Conservation (phyloP, 2,888 invertebrate genomes). For the Chrysolina americana region DNA sequence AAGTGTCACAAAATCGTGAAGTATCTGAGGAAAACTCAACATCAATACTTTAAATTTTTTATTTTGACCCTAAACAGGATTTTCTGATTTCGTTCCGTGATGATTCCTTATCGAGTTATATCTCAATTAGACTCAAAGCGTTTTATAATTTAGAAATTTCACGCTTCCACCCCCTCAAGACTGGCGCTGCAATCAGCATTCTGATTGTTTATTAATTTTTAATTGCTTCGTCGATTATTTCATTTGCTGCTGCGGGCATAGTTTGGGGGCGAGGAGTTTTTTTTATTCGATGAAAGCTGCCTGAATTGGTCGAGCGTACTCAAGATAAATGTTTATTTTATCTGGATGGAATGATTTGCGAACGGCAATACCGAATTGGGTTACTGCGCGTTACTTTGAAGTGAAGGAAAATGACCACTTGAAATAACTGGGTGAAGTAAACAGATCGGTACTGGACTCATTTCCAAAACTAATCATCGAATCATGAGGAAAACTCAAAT, state of each 20-base stretch:
- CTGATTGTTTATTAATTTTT: slow-evolving; percentile 16
- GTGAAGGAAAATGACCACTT: too few relatives aligned
- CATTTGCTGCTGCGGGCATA: not conserved
- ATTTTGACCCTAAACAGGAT: too few relatives aligned
- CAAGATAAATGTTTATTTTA: not conserved
- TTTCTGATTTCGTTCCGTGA: too few relatives aligned
- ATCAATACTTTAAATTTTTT: too few relatives aligned
- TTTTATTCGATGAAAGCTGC: not conserved
- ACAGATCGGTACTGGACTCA: too few relatives aligned
- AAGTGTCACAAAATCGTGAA: too few relatives aligned
- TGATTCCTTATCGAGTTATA: not conserved
- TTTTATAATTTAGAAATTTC: not conserved
- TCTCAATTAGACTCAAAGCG: not conserved
- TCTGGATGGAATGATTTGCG: not conserved
- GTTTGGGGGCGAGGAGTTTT: not conserved
- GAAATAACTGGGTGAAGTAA: too few relatives aligned
- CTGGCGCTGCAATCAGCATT: not conserved
- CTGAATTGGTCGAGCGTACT: not conserved
- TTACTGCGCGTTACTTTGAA: too few relatives aligned
- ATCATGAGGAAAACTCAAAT: too few relatives aligned
- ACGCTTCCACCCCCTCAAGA: not conserved
- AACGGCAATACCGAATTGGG: too few relatives aligned
- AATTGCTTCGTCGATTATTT: slow-evolving; percentile 6
- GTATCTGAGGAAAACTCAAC: too few relatives aligned
- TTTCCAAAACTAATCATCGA: too few relatives aligned